phyloP scores from a whole-genome alignment of 2,888 invertebrate genomes.

The Candidula unifasciata region DNA sequence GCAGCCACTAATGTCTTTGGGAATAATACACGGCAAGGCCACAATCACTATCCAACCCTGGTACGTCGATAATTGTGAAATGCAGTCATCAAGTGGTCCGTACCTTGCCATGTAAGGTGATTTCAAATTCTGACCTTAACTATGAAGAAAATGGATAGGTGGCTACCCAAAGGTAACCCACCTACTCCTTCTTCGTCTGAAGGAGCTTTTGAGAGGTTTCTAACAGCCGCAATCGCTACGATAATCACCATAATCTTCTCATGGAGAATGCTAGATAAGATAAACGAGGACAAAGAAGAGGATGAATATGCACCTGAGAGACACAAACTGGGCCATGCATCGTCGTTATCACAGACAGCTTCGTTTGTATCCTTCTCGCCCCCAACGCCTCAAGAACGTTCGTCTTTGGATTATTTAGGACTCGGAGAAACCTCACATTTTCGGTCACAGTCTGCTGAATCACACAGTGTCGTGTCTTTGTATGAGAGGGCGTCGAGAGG shows the following conservation, averaged over 20 bases:
- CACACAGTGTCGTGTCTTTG: background rate
- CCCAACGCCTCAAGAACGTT: background rate
- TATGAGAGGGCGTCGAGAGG: background rate
- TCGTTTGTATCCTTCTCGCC: background rate
- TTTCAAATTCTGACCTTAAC: too few relatives aligned
- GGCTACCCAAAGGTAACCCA: conserved; percentile 48
- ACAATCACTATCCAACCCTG: too few relatives aligned
- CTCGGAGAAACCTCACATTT: background rate
- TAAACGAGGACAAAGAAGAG: conserved; percentile 57
- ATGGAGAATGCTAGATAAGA: conserved; percentile 72
- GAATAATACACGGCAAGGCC: too few relatives aligned
- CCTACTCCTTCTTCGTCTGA: conserved; percentile 56
- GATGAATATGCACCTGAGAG: conserved; percentile 23
- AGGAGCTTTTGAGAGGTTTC: conserved; percentile 74
- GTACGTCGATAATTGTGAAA: too few relatives aligned
- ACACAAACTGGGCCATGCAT: background rate
- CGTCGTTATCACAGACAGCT: background rate
- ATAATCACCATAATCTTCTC: conserved; percentile 76
- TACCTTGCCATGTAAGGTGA: too few relatives aligned
- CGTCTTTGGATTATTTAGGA: background rate
- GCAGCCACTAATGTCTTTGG: too few relatives aligned
- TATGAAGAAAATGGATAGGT: conserved; percentile 45
- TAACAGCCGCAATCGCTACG: conserved; percentile 74
- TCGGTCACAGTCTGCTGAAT: background rate
- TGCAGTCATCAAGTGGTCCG: too few relatives aligned